A percentile compares a stretch with the other conserved stretches of the same genome.
These are phyloP conservation scores for Drosophila quadrilineata DNA, from an alignment of 1,140 invertebrate genomes.

Conservation along the genomic window DNA sequence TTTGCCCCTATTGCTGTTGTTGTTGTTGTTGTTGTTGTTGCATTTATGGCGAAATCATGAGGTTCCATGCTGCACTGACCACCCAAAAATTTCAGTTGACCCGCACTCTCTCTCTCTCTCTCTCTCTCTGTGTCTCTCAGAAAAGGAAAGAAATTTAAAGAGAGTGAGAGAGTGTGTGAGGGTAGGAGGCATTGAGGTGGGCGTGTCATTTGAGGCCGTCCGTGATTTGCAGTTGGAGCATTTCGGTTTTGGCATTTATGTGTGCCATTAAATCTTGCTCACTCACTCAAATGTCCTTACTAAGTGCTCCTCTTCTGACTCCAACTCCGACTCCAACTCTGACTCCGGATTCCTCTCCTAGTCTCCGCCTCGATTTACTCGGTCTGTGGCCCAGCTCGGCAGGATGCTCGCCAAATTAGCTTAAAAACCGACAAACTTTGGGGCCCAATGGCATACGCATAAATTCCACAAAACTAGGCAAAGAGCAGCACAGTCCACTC, in stretches of 20 bases:
- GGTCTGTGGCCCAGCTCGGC: constrained; percentile 2
- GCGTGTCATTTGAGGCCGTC: constrained; percentile 61
- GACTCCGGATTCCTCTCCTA: too few species aligned
- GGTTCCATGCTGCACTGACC: constrained; percentile 54
- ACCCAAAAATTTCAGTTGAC: constrained; percentile 7
- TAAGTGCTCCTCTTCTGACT: not conserved
- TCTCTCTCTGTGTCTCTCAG: constrained; percentile 10
- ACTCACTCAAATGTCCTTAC: constrained; percentile 63
- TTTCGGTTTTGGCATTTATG: constrained; percentile 76
- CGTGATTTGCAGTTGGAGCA: constrained; percentile 70
- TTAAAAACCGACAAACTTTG: constrained; percentile 69
- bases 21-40: constrained; percentile 23
- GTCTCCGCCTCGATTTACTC: too few species aligned
- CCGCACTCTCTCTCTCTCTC: not conserved
- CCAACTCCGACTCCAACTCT: constrained; percentile 11
- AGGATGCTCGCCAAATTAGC: constrained; percentile 68
- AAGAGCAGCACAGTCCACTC: not conserved
- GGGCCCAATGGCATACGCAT: constrained; percentile 52
- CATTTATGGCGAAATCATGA: constrained; percentile 77
- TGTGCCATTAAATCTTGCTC: constrained; percentile 71
- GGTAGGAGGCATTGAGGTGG: constrained; percentile 18
- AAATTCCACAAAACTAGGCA: constrained; percentile 38
- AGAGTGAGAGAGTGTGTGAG: not conserved
- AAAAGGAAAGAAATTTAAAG: not conserved
- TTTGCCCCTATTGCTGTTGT: not conserved